Base-by-base conservation (phyloP, 2,888 invertebrate genomes). In the Polymixis lichenea region DNA sequence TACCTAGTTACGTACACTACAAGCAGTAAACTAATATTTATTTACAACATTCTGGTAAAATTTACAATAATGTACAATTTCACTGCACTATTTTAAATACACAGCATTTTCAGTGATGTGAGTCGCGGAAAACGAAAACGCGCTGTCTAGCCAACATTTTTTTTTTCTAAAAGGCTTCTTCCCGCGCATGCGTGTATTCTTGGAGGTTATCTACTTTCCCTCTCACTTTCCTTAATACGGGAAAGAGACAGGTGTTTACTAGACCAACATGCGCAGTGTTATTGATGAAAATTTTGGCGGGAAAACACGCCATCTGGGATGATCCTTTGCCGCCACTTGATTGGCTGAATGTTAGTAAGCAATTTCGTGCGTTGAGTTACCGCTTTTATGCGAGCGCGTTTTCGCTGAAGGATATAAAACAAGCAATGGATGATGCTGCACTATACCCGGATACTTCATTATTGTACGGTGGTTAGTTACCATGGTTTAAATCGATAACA, bases 231-330 rank as follows among this genome's bases (percentile, higher is more conserved):
- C 72, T 38, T 73, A 55, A n/a, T 61, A 85, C n/a, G 58, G 69
- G 89, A 94, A 87, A 85, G 93, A 91, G 93, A 91, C 66, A 80
- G 89, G 72, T 56, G 76, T 78, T 86, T 66, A 76, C 84, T 85
- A 86, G 89, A 84, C 90, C 86, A 92, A 94, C 95, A 94, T 96
- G 96, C 96, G 96, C 96, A 94, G 91, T 95, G 93, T 93, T 96
- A 96, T 96, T 95, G 96, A 96, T 93, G 91, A 89, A 93, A 90
- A 87, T 86, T 87, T 91, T 93, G 93, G 95, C 94, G 97, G 97
- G 93, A 94, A 92, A 87, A 82, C 83, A 87, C 74, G 80, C 86
- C 70, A 86, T 78, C 80, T 88, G 72, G 55, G 80, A 82, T 78
- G 83, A 83, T 84, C 71, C 78, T 77, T 84, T 75, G 69, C 66